phyloP scores from a whole-genome alignment of 2,797 vertebrate genomes.

The Octomys mimax region DNA sequence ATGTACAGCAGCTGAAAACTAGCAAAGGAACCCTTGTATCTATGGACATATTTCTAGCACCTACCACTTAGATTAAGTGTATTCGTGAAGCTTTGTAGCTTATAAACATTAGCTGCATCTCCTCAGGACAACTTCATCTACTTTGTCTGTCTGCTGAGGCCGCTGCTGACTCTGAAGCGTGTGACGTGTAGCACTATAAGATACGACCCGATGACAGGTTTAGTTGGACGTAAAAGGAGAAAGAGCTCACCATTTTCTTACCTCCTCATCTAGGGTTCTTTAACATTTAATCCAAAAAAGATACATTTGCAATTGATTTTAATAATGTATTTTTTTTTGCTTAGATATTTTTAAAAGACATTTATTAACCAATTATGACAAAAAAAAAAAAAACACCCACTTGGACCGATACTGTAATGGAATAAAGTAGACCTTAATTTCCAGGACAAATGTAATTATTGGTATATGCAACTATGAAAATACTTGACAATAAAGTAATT shows the following conservation, averaged over 20 bases:
- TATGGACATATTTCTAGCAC: background rate
- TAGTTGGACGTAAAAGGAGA: background rate
- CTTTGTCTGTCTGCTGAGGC: background rate
- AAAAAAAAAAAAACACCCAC: background rate
- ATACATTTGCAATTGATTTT: background rate
- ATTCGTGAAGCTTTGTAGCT: background rate
- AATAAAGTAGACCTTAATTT: background rate
- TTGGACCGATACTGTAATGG: background rate
- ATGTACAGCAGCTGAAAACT: background rate
- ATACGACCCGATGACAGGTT: background rate
- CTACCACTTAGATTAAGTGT: background rate
- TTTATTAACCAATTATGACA: background rate
- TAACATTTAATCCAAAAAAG: slow-evolving; percentile 25
- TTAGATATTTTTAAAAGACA: background rate
- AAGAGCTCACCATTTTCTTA: background rate
- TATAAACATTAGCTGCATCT: background rate
- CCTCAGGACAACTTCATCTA: background rate
- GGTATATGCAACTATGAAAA: background rate
- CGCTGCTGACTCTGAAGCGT: background rate
- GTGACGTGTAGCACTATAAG: background rate
- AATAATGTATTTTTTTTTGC: background rate
- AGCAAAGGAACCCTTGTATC: background rate
- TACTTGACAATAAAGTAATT: background rate
- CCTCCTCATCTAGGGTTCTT: background rate
- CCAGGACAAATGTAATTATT: background rate